Percentiles rank a stretch among this genome's conserved stretches.
These are phyloP conservation scores for Dascillus cervinus DNA, from an alignment of 2,888 invertebrate genomes.

Conservation along the genomic window DNA sequence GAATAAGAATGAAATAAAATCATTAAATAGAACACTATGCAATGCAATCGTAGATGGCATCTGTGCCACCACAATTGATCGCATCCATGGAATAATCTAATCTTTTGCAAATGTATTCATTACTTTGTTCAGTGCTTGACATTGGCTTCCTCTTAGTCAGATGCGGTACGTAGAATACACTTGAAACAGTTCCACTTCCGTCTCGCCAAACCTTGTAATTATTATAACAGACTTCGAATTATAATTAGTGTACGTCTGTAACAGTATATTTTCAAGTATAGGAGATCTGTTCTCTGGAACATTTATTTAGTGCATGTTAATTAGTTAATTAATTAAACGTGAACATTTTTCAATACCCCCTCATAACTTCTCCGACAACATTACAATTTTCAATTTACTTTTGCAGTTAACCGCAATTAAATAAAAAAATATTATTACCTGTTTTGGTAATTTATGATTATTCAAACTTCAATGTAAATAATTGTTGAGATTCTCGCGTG, in stretches of 20 bases:
- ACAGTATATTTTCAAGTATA: conserved; percentile 7
- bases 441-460: no score
- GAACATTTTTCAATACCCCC: no score
- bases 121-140: conserved; percentile 17
- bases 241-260: conserved; percentile 27
- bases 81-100: conserved; percentile 14
- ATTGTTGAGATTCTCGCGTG: no score
- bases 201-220: conserved; percentile 28
- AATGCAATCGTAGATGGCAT: conserved; percentile 15
- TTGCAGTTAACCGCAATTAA: no score
- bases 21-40: no score
- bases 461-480: no score
- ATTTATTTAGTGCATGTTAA: no score
- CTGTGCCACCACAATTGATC: conserved; percentile 16
- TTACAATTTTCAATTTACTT: not conserved
- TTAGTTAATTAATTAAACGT: no score
- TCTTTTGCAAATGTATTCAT: conserved; percentile 14
- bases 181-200: conserved; percentile 22
- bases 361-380: not conserved
- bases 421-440: no score
- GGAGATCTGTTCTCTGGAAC: not conserved
- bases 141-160: conserved; percentile 5
- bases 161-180: conserved; percentile 17
- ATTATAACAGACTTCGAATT: conserved; percentile 27
- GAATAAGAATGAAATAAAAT: no score